Evolutionary conservation across 2,888 invertebrate genomes (phyloP).

Genomic region (Lycaena phlaeas): DNA sequence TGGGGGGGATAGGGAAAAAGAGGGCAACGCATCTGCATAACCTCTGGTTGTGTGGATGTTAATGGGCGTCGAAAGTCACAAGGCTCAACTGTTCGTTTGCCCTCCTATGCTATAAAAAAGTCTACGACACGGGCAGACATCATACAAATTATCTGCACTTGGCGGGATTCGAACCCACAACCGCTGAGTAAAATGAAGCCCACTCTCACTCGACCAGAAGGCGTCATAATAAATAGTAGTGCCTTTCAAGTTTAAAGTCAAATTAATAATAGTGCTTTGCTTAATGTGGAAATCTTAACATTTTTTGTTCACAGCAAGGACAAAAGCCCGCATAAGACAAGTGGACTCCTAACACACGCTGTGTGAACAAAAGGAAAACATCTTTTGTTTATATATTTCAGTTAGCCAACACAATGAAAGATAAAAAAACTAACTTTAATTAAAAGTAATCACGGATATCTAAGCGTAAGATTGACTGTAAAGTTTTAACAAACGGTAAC

Average conservation of each 20-base stretch:
- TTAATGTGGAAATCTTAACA: slow-evolving; percentile 15
- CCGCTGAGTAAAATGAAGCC: too few species aligned
- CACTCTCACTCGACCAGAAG: too few species aligned
- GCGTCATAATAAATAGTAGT: slow-evolving; percentile 1
- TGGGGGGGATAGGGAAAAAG: too few species aligned
- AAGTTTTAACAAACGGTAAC: background rate
- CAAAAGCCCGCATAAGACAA: slow-evolving; percentile 20
- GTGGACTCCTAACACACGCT: slow-evolving; percentile 16
- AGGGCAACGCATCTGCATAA: too few species aligned
- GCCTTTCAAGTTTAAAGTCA: too few species aligned
- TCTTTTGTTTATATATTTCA: slow-evolving; percentile 15
- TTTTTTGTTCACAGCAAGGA: slow-evolving; percentile 13
- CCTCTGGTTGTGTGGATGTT: too few species aligned
- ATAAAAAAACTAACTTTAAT: slow-evolving; percentile 9
- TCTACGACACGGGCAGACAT: too few species aligned
- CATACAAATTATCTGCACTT: too few species aligned
- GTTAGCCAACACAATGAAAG: slow-evolving; percentile 11
- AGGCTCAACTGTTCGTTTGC: too few species aligned
- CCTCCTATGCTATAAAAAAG: too few species aligned
- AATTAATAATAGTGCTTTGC: slow-evolving; percentile 10
- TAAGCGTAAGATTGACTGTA: slow-evolving; percentile 13
- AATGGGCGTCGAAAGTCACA: too few species aligned
- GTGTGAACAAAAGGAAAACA: slow-evolving; percentile 15
- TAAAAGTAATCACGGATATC: background rate
- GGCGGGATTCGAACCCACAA: too few species aligned